A percentile compares a stretch with the other conserved stretches of the same genome.
These are phyloP conservation scores for Oxyura jamaicensis DNA, from an alignment of 2,113 vertebrate species.

Conservation along the genomic window DNA sequence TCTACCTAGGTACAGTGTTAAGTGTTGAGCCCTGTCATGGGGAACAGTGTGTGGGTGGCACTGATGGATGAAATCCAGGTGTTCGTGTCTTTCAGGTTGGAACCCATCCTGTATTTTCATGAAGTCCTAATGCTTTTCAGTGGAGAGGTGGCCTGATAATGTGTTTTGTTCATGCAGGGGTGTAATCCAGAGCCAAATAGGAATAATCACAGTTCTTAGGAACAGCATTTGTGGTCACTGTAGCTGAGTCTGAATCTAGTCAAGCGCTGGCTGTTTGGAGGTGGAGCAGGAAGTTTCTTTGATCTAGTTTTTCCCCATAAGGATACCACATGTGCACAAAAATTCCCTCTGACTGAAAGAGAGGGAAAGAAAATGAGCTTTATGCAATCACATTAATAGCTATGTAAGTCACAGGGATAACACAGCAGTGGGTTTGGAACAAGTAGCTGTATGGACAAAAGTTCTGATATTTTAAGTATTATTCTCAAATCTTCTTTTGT, in stretches of 20 bases:
- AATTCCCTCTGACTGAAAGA: background rate
- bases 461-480: background rate
- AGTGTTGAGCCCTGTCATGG: background rate
- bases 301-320: background rate
- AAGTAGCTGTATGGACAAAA: background rate
- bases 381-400: background rate
- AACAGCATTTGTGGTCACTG: background rate
- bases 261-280: background rate
- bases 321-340: background rate
- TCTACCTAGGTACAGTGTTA: background rate
- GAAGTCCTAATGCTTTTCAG: background rate
- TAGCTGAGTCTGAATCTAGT: background rate
- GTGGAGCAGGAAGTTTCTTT: background rate
- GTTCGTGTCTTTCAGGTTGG: background rate
- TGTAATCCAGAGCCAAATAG: background rate
- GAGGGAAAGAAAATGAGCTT: background rate
- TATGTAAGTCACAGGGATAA: background rate
- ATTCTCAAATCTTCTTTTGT: background rate
- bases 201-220: background rate
- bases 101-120: background rate
- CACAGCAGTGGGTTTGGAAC: background rate
- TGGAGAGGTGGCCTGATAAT: background rate
- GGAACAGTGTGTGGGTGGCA: background rate
- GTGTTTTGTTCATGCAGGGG: background rate
- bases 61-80: background rate